These are phyloP conservation scores for Hololepta plana DNA, from an alignment of 2,888 invertebrate species.

Conservation along the genomic window DNA sequence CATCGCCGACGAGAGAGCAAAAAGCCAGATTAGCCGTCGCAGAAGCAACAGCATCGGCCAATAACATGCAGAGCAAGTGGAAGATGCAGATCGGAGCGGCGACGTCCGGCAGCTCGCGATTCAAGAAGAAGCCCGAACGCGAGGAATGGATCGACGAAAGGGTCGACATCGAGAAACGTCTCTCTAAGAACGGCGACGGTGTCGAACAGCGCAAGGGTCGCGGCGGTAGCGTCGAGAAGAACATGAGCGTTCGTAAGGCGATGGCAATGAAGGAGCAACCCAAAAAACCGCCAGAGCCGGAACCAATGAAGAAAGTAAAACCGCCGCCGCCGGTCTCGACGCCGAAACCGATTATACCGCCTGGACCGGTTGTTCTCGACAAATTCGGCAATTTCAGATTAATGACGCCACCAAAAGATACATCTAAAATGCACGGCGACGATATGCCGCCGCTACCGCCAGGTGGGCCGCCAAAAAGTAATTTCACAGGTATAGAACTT, in stretches of 20 bases:
- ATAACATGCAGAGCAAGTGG: constrained; percentile 40
- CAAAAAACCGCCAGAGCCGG: constrained; percentile 25
- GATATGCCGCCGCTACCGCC: constrained; percentile 26
- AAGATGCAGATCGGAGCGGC: constrained; percentile 50
- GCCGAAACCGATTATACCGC: constrained; percentile 23
- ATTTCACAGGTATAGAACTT: constrained; percentile 16
- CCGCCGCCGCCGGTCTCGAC: constrained; percentile 14
- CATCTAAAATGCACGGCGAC: constrained; percentile 27
- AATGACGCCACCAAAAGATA: constrained; percentile 28
- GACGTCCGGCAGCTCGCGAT: constrained; percentile 30
- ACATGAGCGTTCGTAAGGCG: constrained; percentile 38
- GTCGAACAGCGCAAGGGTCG: too few species aligned
- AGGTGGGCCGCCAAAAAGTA: constrained; percentile 34
- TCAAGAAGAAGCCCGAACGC: constrained; percentile 40
- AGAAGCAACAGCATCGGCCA: constrained; percentile 30
- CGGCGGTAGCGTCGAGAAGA: too few species aligned
- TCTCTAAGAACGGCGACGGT: constrained; percentile 19
- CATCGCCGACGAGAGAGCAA: constrained; percentile 28
- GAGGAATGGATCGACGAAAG: constrained; percentile 31
- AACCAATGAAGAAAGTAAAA: constrained; percentile 17
- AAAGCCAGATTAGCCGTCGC: constrained; percentile 30
- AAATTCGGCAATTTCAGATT: constrained; percentile 56
- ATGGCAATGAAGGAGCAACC: constrained; percentile 45
- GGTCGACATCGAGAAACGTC: constrained; percentile 30
- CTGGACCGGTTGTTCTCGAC: constrained; percentile 46